phyloP scores from a whole-genome alignment of 2,888 invertebrate genomes.

The Pinctada fucata region DNA sequence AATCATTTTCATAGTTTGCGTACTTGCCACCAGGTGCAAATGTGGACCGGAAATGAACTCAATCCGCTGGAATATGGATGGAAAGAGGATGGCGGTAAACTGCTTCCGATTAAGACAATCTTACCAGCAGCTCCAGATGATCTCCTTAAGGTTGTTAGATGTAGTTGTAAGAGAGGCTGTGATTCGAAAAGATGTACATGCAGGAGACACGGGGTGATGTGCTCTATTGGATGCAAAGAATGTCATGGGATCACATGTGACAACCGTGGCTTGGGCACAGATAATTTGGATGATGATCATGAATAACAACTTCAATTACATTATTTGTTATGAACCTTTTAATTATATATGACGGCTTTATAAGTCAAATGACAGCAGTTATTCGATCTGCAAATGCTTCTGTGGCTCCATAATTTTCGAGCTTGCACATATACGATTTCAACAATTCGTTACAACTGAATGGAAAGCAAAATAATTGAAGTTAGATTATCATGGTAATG shows the following conservation, averaged over 20 bases:
- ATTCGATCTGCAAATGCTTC: no score
- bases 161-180: conserved; percentile 49
- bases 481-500: no score
- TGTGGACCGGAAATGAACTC: conserved; percentile 36
- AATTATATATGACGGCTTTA: no score
- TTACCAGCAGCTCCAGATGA: conserved; percentile 49
- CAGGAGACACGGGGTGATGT: conserved; percentile 39
- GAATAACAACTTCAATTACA: no score
- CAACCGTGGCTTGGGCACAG: conserved; percentile 4
- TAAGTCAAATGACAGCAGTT: no score
- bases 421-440: no score
- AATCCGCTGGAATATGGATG: conserved; percentile 47
- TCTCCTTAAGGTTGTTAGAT: conserved; percentile 46
- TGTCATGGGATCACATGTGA: conserved; percentile 36
- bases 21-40: conserved; percentile 43
- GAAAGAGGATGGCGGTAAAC: conserved; percentile 25
- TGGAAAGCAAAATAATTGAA: no score
- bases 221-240: conserved; percentile 38
- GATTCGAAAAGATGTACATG: conserved; percentile 44
- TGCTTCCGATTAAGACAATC: conserved; percentile 32
- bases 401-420: no score
- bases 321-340: no score
- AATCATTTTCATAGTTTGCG: conserved; percentile 43
- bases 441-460: no score
- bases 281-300: no score